Conservation (phyloP, 2,888 invertebrate genomes). For the Bugula neritina region DNA sequence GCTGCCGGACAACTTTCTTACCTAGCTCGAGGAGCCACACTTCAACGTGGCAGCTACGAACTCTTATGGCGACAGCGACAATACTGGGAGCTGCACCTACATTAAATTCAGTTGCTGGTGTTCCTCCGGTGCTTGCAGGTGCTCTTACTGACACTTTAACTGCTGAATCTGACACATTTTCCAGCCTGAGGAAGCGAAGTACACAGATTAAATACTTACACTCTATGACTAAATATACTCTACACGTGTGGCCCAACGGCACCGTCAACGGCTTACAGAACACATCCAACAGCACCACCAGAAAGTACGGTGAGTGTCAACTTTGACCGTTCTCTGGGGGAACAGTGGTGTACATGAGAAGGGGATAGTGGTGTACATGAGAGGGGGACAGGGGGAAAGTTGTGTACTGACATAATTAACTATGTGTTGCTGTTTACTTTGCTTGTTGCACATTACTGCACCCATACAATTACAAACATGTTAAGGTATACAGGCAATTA, state of each 20-base stretch:
- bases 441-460: too few relatives aligned
- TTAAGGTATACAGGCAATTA: too few relatives aligned
- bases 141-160: background rate
- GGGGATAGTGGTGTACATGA: too few relatives aligned
- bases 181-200: background rate
- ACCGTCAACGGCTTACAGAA: background rate
- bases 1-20: background rate
- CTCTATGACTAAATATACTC: constrained; percentile 6
- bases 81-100: constrained; percentile 19
- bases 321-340: background rate
- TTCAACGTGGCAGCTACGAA: background rate
- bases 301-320: constrained; percentile 13
- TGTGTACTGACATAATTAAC: too few relatives aligned
- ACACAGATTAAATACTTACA: constrained; percentile 4
- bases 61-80: constrained; percentile 22
- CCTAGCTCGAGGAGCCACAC: background rate
- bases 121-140: background rate
- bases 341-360: background rate
- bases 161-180: background rate
- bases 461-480: too few relatives aligned
- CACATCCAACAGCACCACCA: background rate
- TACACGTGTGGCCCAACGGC: constrained; percentile 23
- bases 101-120: background rate
- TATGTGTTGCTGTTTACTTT: too few relatives aligned
- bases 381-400: too few relatives aligned